Evolutionary conservation across 64 coral and sea anemone genomes (phyloP), one percentile per base, ranked within the genome.

Genomic region (Orbicella faveolata): DNA sequence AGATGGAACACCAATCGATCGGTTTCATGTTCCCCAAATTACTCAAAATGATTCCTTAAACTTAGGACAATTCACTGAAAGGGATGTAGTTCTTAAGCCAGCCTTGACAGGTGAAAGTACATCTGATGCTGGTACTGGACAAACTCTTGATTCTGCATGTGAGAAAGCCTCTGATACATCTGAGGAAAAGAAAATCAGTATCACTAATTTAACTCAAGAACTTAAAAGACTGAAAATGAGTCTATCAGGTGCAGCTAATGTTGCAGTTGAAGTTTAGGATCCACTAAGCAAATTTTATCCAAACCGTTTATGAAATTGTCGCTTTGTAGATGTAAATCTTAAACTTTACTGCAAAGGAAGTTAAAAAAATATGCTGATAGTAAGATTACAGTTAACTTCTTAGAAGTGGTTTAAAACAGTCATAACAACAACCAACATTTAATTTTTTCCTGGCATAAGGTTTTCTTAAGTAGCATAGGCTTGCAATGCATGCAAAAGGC

Each of bases 81-180:
- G 90, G 75, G 90, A 87, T 30, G 39, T 92, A 20, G 54, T 92
- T 9, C 77, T 92, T 12, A 85, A 73, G 82, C 64, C 82, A 52
- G 37, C 36, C 13, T 72, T 85, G 6, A 44, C 72, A 17, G 65
- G 23, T 15, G 37, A 33, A 26, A 70, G 25, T 70, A 26, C 25
- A 26, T 11, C 25, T 25, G 44, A 48, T 48, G 23, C 20, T 23
- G 8, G 20, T n/a, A 70, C 52, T 26, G 48, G n/a, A 30, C 21
- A 79, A 14, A 33, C 23, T 79, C 12, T 12, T 26, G 52, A 59
- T 17, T 5, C 20, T 57, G 21, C 23, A 34, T 12, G 2, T 12
- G 23, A 54, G n/a, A 12, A 21, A 19, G 18, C 41, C 23, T 51
- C 77, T 57, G 23, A 16, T 59, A 54, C 52, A 13, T 44, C 36